phyloP scores from a whole-genome alignment of 2,113 vertebrate genomes.

The Hypocryptadius cinnamomeus region DNA sequence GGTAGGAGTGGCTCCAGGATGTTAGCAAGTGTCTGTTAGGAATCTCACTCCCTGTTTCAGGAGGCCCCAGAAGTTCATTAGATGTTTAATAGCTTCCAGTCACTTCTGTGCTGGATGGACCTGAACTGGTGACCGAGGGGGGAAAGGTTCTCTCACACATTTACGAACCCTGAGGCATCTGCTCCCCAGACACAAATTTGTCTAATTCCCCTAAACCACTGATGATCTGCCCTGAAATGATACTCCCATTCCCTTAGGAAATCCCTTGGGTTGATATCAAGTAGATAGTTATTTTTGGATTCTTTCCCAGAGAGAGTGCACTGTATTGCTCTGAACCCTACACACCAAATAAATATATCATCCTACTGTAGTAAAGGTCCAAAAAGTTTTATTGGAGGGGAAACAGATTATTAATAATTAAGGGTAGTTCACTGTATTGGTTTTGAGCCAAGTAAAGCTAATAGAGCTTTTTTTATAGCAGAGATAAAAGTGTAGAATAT shows the following conservation, averaged over 20 bases:
- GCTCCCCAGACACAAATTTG: slow-evolving; percentile 50
- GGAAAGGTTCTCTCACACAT: slow-evolving; percentile 40
- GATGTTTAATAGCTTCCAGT: slow-evolving; percentile 42
- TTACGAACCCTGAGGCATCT: slow-evolving; percentile 37
- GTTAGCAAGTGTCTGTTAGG: not conserved
- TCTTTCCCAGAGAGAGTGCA: slow-evolving; percentile 48
- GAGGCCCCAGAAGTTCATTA: slow-evolving; percentile 18
- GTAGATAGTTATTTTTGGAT: slow-evolving; percentile 49
- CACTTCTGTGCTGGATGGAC: not conserved
- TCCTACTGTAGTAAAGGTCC: not conserved
- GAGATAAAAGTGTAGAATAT: not conserved
- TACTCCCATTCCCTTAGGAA: slow-evolving; percentile 43
- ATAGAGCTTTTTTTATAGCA: not conserved
- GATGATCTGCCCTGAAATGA: slow-evolving; percentile 34
- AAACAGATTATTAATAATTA: slow-evolving; percentile 56
- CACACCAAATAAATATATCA: slow-evolving; percentile 29
- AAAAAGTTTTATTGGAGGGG: slow-evolving; percentile 24
- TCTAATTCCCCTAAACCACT: slow-evolving; percentile 30
- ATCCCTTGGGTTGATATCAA: slow-evolving; percentile 45
- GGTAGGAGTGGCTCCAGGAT: not conserved
- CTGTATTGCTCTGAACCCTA: slow-evolving; percentile 26
- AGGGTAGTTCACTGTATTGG: slow-evolving; percentile 4
- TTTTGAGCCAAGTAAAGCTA: slow-evolving; percentile 47
- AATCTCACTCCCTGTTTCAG: not conserved
- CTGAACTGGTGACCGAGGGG: slow-evolving; percentile 32